These are phyloP conservation scores for Microcebus murinus DNA, from an alignment of 2,113 vertebrate genomes.

Conservation along the genomic window DNA sequence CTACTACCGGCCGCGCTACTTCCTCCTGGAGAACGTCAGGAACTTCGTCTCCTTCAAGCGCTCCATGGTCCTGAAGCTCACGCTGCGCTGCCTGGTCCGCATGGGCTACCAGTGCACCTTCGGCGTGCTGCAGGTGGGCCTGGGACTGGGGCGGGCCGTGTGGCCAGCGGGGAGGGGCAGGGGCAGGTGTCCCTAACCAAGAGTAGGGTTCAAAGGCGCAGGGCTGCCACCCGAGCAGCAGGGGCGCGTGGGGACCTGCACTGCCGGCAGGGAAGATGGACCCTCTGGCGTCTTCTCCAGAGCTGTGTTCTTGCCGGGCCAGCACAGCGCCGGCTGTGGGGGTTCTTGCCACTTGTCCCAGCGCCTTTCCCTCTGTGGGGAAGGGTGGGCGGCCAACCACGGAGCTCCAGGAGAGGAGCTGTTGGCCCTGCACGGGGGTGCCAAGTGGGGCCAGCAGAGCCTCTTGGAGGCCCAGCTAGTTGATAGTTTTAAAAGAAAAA, in stretches of 20 bases:
- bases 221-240: too few relatives aligned
- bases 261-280: not conserved
- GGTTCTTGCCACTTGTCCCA: too few relatives aligned
- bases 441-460: not conserved
- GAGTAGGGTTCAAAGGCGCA: not conserved
- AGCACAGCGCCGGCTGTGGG: accelerated
- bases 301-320: accelerated
- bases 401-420: not conserved
- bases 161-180: not conserved
- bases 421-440: accelerated
- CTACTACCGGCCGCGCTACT: conserved; percentile 97
- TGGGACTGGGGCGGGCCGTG: accelerated
- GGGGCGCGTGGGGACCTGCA: not conserved
- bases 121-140: conserved; percentile 94
- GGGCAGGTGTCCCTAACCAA: not conserved
- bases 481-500: too few relatives aligned
- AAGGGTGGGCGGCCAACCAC: not conserved
- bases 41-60: conserved; percentile 98
- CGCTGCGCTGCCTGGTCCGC: conserved; percentile 94
- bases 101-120: conserved; percentile 99
- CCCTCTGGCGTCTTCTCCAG: too few relatives aligned
- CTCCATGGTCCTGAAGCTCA: conserved; percentile 98
- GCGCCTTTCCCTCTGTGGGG: not conserved
- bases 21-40: conserved; percentile 96
- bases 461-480: not conserved